Percentiles rank a stretch among this genome's conserved stretches.
phyloP scores from a whole-genome alignment of 2,888 invertebrate species.

The Lissocephala sabroskyi region DNA sequence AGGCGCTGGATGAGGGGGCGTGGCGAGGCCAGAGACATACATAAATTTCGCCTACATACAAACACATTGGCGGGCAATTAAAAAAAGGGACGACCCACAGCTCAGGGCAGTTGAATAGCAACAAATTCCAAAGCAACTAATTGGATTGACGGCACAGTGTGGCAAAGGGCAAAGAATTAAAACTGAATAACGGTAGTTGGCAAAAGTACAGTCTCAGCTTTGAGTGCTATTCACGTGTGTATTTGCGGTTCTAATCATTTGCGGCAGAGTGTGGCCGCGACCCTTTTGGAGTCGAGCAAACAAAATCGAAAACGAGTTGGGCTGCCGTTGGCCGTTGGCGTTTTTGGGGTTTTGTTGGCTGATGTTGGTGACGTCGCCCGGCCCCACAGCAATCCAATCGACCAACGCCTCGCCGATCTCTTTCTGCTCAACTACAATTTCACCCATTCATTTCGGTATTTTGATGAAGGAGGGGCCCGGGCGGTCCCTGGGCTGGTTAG shows the following conservation, averaged over 20 bases:
- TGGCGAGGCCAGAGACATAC: constrained; percentile 12
- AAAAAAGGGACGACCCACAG: constrained; percentile 41
- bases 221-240: no score
- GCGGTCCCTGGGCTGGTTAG: constrained; percentile 10
- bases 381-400: background rate
- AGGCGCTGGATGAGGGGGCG: no score
- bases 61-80: constrained; percentile 56
- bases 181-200: no score
- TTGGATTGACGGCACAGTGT: no score
- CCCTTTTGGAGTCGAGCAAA: constrained; percentile 25
- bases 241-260: no score
- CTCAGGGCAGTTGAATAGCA: no score
- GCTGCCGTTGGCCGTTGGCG: constrained; percentile 26
- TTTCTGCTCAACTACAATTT: constrained; percentile 1
- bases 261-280: no score
- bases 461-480: background rate
- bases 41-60: constrained; percentile 16
- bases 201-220: no score
- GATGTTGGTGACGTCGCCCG: constrained; percentile 3
- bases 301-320: constrained; percentile 56
- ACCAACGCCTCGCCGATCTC: constrained; percentile 8
- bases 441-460: background rate
- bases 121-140: no score
- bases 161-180: no score
- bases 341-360: constrained; percentile 14